A percentile compares a stretch with the other conserved stretches of the same genome.
Evolutionary conservation across 2,797 vertebrate genomes (phyloP).

Genomic region (Malurus splendens): DNA sequence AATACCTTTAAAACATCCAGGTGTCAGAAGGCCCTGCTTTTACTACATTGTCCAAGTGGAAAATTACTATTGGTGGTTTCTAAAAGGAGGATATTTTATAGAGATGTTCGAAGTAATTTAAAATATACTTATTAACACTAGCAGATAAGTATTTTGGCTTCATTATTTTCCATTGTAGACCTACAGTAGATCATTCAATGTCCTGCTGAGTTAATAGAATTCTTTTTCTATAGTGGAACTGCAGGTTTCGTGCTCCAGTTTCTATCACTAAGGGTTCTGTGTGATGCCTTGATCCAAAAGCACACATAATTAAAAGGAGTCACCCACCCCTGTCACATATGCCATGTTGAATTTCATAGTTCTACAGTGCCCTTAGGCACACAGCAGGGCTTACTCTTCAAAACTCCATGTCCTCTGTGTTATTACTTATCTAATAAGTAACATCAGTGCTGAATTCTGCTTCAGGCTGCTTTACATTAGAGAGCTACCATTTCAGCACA

Average conservation of each 20-base stretch:
- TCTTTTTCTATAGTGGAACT: background rate
- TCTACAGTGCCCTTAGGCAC: slow-evolving; percentile 21
- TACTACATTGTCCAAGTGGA: background rate
- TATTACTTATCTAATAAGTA: slow-evolving; percentile 43
- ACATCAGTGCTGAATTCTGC: slow-evolving; percentile 14
- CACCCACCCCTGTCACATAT: slow-evolving; percentile 8
- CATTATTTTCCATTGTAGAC: background rate
- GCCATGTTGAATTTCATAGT: slow-evolving; percentile 40
- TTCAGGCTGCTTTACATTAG: slow-evolving; percentile 13
- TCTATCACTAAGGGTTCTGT: background rate
- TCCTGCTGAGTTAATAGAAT: background rate
- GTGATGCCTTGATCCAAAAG: slow-evolving; percentile 21
- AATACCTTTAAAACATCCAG: background rate
- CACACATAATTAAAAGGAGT: slow-evolving; percentile 54
- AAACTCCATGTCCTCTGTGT: background rate
- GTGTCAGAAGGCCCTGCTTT: background rate
- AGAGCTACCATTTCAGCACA: background rate
- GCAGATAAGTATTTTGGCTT: background rate
- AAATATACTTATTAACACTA: background rate
- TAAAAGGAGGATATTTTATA: background rate
- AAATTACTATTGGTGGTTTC: background rate
- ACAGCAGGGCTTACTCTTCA: slow-evolving; percentile 8
- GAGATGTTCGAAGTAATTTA: background rate
- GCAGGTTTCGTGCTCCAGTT: background rate
- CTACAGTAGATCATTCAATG: background rate